A percentile compares a stretch with the other conserved stretches of the same genome.
Evolutionary conservation across 2,888 invertebrate species (phyloP).

Genomic region (Meganola albula): DNA sequence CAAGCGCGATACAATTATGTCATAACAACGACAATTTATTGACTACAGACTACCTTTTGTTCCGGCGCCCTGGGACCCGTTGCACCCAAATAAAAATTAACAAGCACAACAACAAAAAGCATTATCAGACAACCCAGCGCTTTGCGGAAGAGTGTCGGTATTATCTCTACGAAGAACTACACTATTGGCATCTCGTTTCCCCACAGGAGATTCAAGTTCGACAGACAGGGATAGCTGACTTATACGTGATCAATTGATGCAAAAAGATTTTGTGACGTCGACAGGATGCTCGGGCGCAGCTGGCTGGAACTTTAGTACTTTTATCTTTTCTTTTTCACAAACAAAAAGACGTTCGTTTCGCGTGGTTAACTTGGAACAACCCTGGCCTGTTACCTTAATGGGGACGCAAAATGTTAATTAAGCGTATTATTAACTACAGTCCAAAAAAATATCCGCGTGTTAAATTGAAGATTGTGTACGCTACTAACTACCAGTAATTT

Average conservation of each 20-base stretch:
- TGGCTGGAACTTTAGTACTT: conserved; percentile 69
- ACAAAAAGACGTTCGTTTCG: conserved; percentile 70
- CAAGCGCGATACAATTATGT: conserved; percentile 41
- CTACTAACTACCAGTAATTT: conserved; percentile 47
- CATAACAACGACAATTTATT: conserved; percentile 62
- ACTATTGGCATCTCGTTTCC: conserved; percentile 47
- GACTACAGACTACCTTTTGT: conserved; percentile 45
- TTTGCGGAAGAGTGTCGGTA: conserved; percentile 67
- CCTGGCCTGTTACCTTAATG: conserved; percentile 63
- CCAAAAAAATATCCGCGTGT: too few species aligned
- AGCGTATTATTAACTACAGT: conserved; percentile 47
- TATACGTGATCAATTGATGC: conserved; percentile 56
- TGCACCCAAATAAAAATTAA: conserved; percentile 50
- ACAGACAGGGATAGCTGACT: conserved; percentile 47
- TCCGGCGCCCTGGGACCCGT: conserved; percentile 36
- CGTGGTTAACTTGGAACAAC: conserved; percentile 56
- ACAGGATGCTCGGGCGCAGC: conserved; percentile 75
- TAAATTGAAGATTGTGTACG: too few species aligned
- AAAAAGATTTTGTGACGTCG: conserved; percentile 66
- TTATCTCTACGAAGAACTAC: conserved; percentile 44
- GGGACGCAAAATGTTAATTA: conserved; percentile 71
- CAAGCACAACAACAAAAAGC: conserved; percentile 47
- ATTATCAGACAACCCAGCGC: conserved; percentile 56
- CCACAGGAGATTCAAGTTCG: conserved; percentile 18
- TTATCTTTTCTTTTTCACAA: conserved; percentile 48